These are phyloP conservation scores for Enteromius thamalakanensis DNA, from an alignment of 2,797 vertebrate genomes.

Conservation along the genomic window DNA sequence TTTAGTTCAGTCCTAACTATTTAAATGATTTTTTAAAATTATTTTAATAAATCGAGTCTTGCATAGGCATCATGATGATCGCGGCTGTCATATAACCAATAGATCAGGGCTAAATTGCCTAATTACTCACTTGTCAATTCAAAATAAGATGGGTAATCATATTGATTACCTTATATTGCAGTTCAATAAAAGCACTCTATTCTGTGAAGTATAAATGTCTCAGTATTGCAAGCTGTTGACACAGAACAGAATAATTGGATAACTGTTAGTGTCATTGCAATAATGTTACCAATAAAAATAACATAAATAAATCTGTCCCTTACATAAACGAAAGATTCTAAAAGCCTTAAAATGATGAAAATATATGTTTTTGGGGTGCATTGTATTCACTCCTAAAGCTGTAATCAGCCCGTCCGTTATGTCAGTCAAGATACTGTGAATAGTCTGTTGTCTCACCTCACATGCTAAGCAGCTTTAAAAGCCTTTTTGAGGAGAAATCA, in stretches of 20 bases:
- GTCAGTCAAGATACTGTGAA: slow-evolving; percentile 5
- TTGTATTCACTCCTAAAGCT: not conserved
- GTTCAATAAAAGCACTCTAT: slow-evolving; percentile 39
- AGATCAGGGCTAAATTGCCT: slow-evolving; percentile 11
- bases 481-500: slow-evolving; percentile 24
- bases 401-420: not conserved
- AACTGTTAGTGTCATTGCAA: not conserved
- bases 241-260: not conserved
- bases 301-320: not conserved
- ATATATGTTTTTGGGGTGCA: not conserved
- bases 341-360: not conserved
- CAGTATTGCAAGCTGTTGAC: slow-evolving; percentile 27
- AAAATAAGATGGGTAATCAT: slow-evolving; percentile 35
- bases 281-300: slow-evolving; percentile 8
- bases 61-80: not conserved
- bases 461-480: not conserved
- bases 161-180: slow-evolving; percentile 31
- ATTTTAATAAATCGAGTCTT: not conserved
- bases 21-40: not conserved
- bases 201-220: slow-evolving; percentile 18
- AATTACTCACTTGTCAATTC: slow-evolving; percentile 35
- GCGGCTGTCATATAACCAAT: slow-evolving; percentile 21
- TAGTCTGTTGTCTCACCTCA: not conserved
- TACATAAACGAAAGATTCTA: not conserved
- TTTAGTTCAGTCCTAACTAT: not conserved